Evolutionary conservation across 2,113 vertebrate species (phyloP), one percentile per base, ranked within the genome.

Genomic region (Neogale vison): DNA sequence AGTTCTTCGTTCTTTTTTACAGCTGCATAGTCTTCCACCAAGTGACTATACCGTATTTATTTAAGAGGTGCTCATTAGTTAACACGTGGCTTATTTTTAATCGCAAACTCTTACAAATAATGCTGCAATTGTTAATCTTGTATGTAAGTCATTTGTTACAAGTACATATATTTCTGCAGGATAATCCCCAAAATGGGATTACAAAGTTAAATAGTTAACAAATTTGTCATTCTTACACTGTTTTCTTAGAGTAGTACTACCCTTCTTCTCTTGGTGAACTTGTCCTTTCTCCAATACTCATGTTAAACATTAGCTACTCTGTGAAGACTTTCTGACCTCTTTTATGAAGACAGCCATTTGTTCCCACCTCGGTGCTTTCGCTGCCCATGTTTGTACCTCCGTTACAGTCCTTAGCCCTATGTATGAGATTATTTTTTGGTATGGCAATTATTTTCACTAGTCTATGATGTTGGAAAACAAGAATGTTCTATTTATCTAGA

Each of bases 391-490:
- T 7, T 29, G 10, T 84, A 31, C 26, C 26, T 76, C 20, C 9
- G 8, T 26, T 74, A 88, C 34, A 71, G 18, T 12, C 20, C 86
- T 67, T n/a, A 50, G 29, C 20, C 17, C 15, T 90, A 90, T 76
- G 65, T 63, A 14, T 36, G 21, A 79, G 18, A 24, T 77, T 55
- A 86, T 72, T 67, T 69, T 59, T 83, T 42, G 31, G 5, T 31
- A 39, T 14, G 42, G 36, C 36, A 50, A 42, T 69, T 55, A 93
- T 65, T 26, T 34, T 42, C 23, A 34, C 18, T 57, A 17, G 18
- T 77, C n/a, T 71, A 67, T 52, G 50, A 42, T 88, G 34, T 29
- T 93, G n/a, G 81, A 86, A 95, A 94, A n/a, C 59, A 71, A n/a
- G 20, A 24, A 82, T 83, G 20, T 18, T 79, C 34, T 29, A 63